Base-by-base conservation (phyloP, 2,888 invertebrate genomes). In the Agrotis clavis region DNA sequence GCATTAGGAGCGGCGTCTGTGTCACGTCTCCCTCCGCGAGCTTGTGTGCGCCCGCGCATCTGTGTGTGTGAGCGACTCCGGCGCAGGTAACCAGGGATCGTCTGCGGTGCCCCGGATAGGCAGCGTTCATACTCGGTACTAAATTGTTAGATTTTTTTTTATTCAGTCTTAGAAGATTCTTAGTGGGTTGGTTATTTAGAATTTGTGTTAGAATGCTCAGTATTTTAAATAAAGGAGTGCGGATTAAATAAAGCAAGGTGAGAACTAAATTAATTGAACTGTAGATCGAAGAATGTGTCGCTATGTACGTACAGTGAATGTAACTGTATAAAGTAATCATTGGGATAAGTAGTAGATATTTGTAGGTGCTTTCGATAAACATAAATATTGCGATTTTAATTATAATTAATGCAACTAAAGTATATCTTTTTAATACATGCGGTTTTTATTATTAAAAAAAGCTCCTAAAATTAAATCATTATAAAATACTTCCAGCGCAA, bases 31-130 rank as follows among this genome's bases (percentile, higher is more conserved):
- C 84, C 64, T 80, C 64, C 66, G 79, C 77, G 79, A 74, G 77
- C 72, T 74, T 76, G 85, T 76, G 85, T 80, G 76, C 74, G 79
- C 77, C 77, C 47, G 71, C 45, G 76, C 68, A 75, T 35, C 70
- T 72, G 85, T 80, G 86, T 77, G 84, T 62, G 85, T 85, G 85
- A 79, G 87, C 87, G 87, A 85, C 86, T 86, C 92, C 79, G 76
- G 91, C 95, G 94, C 95, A 95, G 95, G 95, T 95, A 96, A 94
- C 93, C 90, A n/a, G 93, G 95, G 95, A 94, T 92, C 94, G 94
- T 91, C 91, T 92, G 85, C 90, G 86, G 86, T 87, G 85, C 90
- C 79, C 72, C 56, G 90, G 83, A 92, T 91, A 92, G 90, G 89
- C 88, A 77, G 89, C 87, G 90, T 89, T 86, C 93, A 94, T 88